Conservation (phyloP, 2,888 invertebrate genomes). For the Bimastos eiseni region DNA sequence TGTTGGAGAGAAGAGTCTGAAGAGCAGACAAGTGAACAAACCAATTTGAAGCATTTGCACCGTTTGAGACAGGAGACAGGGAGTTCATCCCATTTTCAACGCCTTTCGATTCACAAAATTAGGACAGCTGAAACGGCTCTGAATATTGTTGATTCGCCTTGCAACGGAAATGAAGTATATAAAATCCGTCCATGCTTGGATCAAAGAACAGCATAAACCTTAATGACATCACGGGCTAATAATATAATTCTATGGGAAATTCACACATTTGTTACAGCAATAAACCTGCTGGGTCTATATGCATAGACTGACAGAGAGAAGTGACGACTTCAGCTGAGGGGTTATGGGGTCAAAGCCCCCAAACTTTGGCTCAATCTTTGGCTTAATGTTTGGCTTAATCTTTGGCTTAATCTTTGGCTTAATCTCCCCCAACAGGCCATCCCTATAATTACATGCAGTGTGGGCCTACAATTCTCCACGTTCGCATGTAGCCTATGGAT, state of each 20-base stretch:
- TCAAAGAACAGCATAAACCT: neutral
- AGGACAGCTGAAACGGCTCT: no score
- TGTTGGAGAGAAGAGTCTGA: no score
- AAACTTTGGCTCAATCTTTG: no score
- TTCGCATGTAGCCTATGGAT: neutral
- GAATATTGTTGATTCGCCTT: neutral
- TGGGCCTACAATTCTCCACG: neutral
- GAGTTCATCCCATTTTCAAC: no score
- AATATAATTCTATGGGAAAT: neutral
- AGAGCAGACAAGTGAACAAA: no score
- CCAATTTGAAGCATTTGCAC: no score
- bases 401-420: no score
- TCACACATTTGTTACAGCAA: neutral
- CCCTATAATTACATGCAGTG: neutral
- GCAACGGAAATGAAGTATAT: neutral
- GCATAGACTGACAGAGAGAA: neutral
- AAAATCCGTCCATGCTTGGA: neutral
- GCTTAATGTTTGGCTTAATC: no score
- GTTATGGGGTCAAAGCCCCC: neutral
- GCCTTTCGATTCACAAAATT: no score
- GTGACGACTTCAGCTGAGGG: neutral
- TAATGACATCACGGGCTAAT: neutral
- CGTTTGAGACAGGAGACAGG: no score
- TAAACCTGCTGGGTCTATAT: neutral
- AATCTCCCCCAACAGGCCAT: neutral